Base-by-base conservation (phyloP, 2,113 vertebrate species). In the Charina bottae region DNA sequence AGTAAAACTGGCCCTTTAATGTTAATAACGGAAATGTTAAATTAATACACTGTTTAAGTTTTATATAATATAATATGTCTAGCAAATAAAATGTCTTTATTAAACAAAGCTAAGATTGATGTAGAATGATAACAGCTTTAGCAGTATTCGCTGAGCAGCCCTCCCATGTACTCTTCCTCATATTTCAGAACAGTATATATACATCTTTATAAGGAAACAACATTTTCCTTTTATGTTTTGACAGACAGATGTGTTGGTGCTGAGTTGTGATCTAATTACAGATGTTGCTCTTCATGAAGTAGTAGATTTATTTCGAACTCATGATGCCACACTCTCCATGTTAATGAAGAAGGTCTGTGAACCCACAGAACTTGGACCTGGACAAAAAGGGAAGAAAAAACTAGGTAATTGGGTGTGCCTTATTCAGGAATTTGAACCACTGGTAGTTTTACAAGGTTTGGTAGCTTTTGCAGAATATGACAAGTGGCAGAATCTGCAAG, bases 211-310 rank as follows among this genome's bases (percentile, higher is more conserved):
- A 83, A 93, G 92, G 3, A 83, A 83, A 49, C 42, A 37, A 37
- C 23, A 68, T 37, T 37, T 85, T 85, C 93, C 85, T 72, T 91
- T 64, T 85, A 93, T 90, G 93, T 59, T 96, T 94, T 96, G 59
- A 62, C 97, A 99, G 99, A 99, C 98, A 6, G 99, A 99, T 95
- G 96, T 99, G 89, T 96, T 99, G 96, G 98, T 99, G 92, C 92
- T 99, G 95, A 99, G 99, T 96, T 99, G 99, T 92, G 99, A 99
- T 96, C 97, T 99, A 89, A 98, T 99, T 95, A 99, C 99, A 59
- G 99, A 99, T 83, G 98, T 98, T 91, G 98, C 98, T 11, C 97
- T 99, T 85, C 99, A 99, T 49, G 98, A 99, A 94, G 98, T 99
- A 84, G 98, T 99, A n/a, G 99, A 99, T 95, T 97, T 99, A 89